Evolutionary conservation across 2,888 invertebrate species (phyloP).

Genomic region (Carpatolechia fugitivella): DNA sequence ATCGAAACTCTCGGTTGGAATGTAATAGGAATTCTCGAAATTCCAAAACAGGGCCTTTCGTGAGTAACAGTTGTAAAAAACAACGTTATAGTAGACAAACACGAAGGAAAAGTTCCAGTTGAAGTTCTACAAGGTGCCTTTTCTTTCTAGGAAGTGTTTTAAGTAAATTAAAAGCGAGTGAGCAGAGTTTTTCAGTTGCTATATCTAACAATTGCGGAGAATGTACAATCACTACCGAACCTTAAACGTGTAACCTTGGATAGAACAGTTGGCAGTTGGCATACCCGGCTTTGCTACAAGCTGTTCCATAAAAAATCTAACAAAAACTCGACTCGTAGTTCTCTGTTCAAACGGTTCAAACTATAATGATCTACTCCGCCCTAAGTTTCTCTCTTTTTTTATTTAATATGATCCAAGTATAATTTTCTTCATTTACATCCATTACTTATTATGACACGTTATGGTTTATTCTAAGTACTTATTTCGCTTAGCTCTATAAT

Average conservation of each 20-base stretch:
- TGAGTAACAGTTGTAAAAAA: slow-evolving; percentile 60
- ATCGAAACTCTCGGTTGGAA: slow-evolving; percentile 38
- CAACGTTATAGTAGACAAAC: slow-evolving; percentile 58
- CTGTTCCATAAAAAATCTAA: slow-evolving; percentile 54
- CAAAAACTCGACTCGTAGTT: slow-evolving; percentile 63
- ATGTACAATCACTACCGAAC: slow-evolving; percentile 51
- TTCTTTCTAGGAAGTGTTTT: slow-evolving; percentile 63
- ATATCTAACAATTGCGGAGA: slow-evolving; percentile 52
- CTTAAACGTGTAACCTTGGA: slow-evolving; percentile 62
- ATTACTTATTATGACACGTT: slow-evolving; percentile 17
- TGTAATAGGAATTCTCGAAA: slow-evolving; percentile 38
- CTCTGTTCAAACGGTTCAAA: slow-evolving; percentile 57
- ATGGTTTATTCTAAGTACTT: neutral
- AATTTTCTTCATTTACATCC: slow-evolving; percentile 28
- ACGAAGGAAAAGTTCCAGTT: slow-evolving; percentile 58
- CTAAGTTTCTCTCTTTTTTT: slow-evolving; percentile 57
- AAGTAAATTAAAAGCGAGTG: slow-evolving; percentile 53
- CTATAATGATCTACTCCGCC: slow-evolving; percentile 67
- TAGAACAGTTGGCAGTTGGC: slow-evolving; percentile 64
- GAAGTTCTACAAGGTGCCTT: slow-evolving; percentile 39
- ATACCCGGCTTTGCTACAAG: slow-evolving; percentile 50
- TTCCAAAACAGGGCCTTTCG: slow-evolving; percentile 42
- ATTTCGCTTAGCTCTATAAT: too few species aligned
- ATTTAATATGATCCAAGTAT: neutral
- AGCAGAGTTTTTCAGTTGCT: slow-evolving; percentile 49